Base-by-base conservation (phyloP, 2,888 invertebrate genomes). In the Seira ritae region DNA sequence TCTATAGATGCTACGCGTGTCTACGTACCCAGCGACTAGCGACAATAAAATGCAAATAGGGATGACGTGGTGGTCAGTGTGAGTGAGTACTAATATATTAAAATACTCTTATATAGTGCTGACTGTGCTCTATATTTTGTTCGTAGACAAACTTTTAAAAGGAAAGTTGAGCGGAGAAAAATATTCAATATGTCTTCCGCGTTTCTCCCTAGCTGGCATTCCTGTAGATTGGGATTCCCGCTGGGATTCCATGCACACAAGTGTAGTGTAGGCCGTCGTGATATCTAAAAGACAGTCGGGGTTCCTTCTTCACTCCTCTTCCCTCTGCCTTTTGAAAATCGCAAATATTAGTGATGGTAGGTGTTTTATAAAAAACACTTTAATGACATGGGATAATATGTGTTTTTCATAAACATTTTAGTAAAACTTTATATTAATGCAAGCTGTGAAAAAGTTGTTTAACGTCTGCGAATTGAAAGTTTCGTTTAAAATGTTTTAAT, bases 231-330 rank as follows among this genome's bases (percentile, higher is more conserved):
- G 2, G 6, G 3, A 15, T 50, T 50, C 50, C 50, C 50, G 50
- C 50, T 50, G 50, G 50, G 50, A 50, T 1, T 50, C 50, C 50
- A n/a, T 15, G 12, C 50, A n/a, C 15, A 50, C 3, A 50, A 12
- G 50, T 50, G 17, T 50, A 12, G 50, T 50, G 17, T 50, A 15
- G 50, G 17, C 50, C 50, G 50, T 15, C 17, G 31, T 31, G 31
- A 50, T 50, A 50, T 50, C 50, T 50, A 15, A 50, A 50, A 50
- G 50, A 50, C 50, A 50, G 50, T 50, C 12, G 42, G 50, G 50
- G 50, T 50, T 50, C 50, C 17, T 50, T 50, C 50, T n/a, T n/a
- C n/a, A n/a, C n/a, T n/a, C 50, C 17, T n/a, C 12, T 1, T 15
- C 2, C 17, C 50, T 50, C 50, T 50, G 31, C 31, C 8, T 50